Conservation (phyloP, 2,888 invertebrate species). For the Fissipunctia ypsillon region DNA sequence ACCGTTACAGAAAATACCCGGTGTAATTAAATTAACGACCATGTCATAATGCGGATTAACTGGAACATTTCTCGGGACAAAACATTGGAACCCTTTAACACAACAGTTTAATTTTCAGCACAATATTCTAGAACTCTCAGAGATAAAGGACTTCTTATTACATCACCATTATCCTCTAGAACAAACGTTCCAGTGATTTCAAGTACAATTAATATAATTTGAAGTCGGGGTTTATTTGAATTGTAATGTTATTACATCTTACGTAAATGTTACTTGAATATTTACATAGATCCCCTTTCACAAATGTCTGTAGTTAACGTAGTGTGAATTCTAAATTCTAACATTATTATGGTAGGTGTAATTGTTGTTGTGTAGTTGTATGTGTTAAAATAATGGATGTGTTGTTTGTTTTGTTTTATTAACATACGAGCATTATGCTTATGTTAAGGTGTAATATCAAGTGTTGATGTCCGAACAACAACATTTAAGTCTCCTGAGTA, state of each 20-base stretch:
- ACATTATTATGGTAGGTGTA: slow-evolving; percentile 20
- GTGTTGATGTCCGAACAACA: slow-evolving; percentile 20
- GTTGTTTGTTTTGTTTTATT: slow-evolving; percentile 25
- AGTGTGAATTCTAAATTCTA: slow-evolving; percentile 35
- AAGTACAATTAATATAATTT: slow-evolving; percentile 63
- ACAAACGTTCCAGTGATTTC: slow-evolving; percentile 56
- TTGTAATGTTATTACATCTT: slow-evolving; percentile 50
- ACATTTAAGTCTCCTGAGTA: slow-evolving; percentile 9
- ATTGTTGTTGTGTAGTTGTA: slow-evolving; percentile 17
- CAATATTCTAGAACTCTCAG: slow-evolving; percentile 39
- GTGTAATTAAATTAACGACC: slow-evolving; percentile 10
- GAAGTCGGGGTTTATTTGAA: slow-evolving; percentile 44
- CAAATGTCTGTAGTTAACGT: slow-evolving; percentile 49
- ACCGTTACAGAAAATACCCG: not conserved
- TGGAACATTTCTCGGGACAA: slow-evolving; percentile 14
- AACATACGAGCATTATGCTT: slow-evolving; percentile 24
- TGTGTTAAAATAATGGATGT: slow-evolving; percentile 28
- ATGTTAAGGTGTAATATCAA: not conserved
- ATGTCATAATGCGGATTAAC: slow-evolving; percentile 36
- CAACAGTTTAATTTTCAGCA: slow-evolving; percentile 35
- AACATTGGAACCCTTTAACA: slow-evolving; percentile 22
- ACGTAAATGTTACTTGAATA: slow-evolving; percentile 55
- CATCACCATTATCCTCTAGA: slow-evolving; percentile 46
- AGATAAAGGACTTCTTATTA: slow-evolving; percentile 46
- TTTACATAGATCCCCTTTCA: slow-evolving; percentile 46